Evolutionary conservation across 2,888 invertebrate genomes (phyloP).

Genomic region (Cephus nigrinus): DNA sequence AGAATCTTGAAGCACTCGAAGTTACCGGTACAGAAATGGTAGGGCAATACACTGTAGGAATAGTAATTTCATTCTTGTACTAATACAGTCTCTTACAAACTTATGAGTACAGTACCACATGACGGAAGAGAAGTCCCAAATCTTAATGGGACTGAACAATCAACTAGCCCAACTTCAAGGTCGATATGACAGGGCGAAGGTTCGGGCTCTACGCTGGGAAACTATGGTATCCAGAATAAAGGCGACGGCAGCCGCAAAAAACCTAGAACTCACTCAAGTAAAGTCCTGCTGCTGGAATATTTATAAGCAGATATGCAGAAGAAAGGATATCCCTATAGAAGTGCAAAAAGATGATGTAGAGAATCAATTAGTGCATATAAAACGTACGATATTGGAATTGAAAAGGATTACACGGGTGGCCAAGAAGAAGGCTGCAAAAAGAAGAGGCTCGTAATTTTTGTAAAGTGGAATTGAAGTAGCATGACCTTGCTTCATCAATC

Average conservation of each 20-base stretch:
- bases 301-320: conserved; percentile 73
- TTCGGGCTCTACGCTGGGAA: conserved; percentile 74
- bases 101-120: conserved; percentile 55
- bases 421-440: conserved; percentile 64
- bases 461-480: not conserved
- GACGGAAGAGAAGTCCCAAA: conserved; percentile 73
- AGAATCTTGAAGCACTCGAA: conserved; percentile 71
- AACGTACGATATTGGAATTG: conserved; percentile 72
- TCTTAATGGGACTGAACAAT: conserved; percentile 74
- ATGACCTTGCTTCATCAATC: not conserved
- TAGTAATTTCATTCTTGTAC: not conserved
- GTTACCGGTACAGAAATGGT: conserved; percentile 71
- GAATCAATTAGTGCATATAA: conserved; percentile 73
- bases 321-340: conserved; percentile 66
- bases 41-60: not conserved
- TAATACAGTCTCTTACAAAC: not conserved
- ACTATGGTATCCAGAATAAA: conserved; percentile 72
- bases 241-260: conserved; percentile 69
- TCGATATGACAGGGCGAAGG: conserved; percentile 72
- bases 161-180: conserved; percentile 72
- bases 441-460: conserved; percentile 34
- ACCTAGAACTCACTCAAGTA: conserved; percentile 72
- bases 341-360: conserved; percentile 70
- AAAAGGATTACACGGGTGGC: conserved; percentile 68
- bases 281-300: conserved; percentile 72